Conservation (phyloP, 1,140 invertebrate species). For the Tetramorium simillimum region DNA sequence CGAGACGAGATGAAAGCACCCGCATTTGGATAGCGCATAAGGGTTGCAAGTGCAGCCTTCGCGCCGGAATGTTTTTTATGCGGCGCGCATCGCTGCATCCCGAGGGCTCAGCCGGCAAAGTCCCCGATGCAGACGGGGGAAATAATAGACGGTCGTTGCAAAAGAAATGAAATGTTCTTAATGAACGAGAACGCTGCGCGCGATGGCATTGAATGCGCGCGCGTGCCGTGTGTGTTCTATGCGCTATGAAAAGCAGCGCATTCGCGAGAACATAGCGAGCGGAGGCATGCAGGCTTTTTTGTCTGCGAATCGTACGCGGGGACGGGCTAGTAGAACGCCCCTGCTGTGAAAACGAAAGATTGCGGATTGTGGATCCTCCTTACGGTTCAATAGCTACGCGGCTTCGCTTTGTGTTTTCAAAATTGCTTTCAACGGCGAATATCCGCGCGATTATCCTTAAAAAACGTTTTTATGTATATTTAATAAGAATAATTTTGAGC, state of each 20-base stretch:
- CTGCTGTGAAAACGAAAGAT: background rate
- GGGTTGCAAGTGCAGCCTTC: background rate
- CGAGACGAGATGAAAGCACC: background rate
- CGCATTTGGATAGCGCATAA: background rate
- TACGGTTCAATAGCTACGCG: constrained; percentile 1
- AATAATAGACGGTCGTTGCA: constrained; percentile 25
- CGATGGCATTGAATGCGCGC: constrained; percentile 5
- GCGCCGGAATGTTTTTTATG: background rate
- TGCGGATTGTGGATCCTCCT: background rate
- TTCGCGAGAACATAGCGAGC: background rate
- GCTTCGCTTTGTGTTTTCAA: background rate
- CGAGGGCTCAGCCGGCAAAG: background rate
- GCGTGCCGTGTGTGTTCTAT: background rate
- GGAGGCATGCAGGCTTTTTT: constrained; percentile 31
- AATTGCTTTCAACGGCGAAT: background rate
- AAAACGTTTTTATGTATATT: background rate
- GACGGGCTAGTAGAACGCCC: background rate
- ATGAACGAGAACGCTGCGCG: constrained; percentile 26
- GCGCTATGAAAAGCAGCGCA: constrained; percentile 36
- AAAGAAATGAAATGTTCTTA: constrained; percentile 53
- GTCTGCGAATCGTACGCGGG: background rate
- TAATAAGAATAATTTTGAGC: too few relatives aligned
- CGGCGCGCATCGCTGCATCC: constrained; percentile 2
- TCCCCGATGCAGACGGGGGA: constrained; percentile 10
- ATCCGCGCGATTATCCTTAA: background rate